phyloP scores from a whole-genome alignment of 2,113 vertebrate genomes.

The Eonycteris spelaea region DNA sequence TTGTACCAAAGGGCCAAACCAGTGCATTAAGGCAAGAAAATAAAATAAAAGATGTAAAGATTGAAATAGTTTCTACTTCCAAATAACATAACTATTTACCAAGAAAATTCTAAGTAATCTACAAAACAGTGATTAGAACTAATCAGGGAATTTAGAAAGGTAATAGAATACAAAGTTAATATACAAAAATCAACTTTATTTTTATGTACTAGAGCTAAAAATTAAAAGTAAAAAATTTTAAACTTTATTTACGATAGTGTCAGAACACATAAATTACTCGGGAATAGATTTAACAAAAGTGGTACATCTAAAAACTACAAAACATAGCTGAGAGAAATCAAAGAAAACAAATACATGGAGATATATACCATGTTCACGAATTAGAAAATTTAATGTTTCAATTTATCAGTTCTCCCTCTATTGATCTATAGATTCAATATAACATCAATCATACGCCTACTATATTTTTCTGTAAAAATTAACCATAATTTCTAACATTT shows the following conservation, averaged over 20 bases:
- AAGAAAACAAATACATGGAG: background rate
- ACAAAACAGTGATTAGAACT: background rate
- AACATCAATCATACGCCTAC: background rate
- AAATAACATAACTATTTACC: background rate
- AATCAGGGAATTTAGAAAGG: background rate
- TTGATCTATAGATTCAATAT: background rate
- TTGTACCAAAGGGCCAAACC: background rate
- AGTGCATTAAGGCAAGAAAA: constrained; percentile 16
- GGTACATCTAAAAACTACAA: background rate
- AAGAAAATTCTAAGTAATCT: background rate
- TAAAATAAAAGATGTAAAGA: constrained; percentile 1
- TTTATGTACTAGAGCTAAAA: background rate
- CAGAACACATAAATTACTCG: background rate
- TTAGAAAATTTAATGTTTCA: background rate
- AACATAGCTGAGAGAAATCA: background rate
- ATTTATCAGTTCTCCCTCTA: background rate
- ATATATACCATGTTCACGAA: background rate
- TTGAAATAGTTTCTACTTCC: background rate
- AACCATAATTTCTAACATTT: background rate
- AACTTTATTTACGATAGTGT: background rate
- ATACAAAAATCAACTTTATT: background rate
- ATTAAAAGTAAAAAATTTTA: background rate
- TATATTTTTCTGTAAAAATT: background rate
- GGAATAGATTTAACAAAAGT: background rate
- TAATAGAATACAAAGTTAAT: constrained; percentile 12